Evolutionary conservation across 2,888 invertebrate species (phyloP), one percentile per base, ranked within the genome.

Genomic region (Tetrapedia diversipes): DNA sequence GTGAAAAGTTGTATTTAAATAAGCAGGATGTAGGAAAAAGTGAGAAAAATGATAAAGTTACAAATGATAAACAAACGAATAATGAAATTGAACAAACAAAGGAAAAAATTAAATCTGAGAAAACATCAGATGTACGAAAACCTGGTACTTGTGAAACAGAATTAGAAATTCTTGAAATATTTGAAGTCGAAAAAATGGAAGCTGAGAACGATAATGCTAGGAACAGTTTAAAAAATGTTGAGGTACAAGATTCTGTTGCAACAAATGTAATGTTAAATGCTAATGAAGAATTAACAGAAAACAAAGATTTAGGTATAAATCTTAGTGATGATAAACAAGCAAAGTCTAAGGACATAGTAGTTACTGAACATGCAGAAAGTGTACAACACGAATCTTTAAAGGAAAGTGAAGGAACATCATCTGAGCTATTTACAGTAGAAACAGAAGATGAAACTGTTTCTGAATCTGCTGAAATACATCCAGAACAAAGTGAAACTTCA

Each of bases 161-260:
- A 61, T 75, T 89, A 4, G 88, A 91, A 68, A 90, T 89, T 24
- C 86, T 90, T 47, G 90, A 91, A 77, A 90, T 90, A 79, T 84
- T 90, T 43, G 87, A 91, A 82, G 87, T 89, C 57, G 89, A 89
- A 45, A 87, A 83, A 19, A 87, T 88, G 45, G 86, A 86, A 14
- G 83, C 80, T 7, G 76, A 80, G 24, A 53, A 60, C 45, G 65
- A 64, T 45, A 64, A 59, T 64, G 32, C 32, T 57, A 19, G 7
- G 16, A 79, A 43, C 54, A 8, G 14, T 43, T 16, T 43, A 37
- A 80, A 71, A 56, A 29, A 32, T 37, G 22, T 57, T 45, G 68
- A 77, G 29, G 8, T 34, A n/a, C 41, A 75, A 53, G 47, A n/a
- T 66, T 56, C 34, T 43, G 14, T 2, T 34, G 7, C 29, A 29